These are phyloP conservation scores for Sorex araneus DNA, from an alignment of 2,113 vertebrate genomes.

Conservation along the genomic window DNA sequence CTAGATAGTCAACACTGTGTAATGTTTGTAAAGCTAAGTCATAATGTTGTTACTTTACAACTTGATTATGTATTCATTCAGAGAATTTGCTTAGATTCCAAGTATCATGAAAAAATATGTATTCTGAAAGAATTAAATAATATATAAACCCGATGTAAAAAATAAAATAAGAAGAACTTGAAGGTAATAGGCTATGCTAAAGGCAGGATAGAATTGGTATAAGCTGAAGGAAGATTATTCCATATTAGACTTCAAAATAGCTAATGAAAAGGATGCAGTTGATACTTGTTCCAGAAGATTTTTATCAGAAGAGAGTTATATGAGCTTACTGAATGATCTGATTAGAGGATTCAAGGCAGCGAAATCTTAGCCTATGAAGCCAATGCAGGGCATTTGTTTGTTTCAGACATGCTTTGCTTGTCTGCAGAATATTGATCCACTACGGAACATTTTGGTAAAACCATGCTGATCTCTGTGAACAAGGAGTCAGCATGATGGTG, in stretches of 20 bases:
- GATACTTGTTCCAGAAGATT: neutral
- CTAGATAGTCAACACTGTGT: neutral
- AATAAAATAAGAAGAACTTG: neutral
- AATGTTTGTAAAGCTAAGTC: too few species aligned
- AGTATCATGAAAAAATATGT: too few species aligned
- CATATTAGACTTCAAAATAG: neutral
- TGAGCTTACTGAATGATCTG: neutral
- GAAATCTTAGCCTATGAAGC: neutral
- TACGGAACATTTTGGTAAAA: neutral
- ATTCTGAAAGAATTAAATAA: neutral
- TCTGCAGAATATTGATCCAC: slow-evolving; percentile 41
- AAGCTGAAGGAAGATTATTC: slow-evolving; percentile 12
- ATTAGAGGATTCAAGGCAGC: neutral
- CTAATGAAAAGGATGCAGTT: slow-evolving; percentile 35
- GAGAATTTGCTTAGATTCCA: neutral
- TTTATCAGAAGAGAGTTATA: neutral
- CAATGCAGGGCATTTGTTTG: too few species aligned
- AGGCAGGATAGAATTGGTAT: neutral
- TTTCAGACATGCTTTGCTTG: slow-evolving; percentile 51
- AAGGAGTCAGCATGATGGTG: neutral
- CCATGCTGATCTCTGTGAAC: slow-evolving; percentile 43
- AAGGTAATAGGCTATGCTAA: neutral
- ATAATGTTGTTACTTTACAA: too few species aligned
- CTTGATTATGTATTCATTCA: neutral
- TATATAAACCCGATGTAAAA: neutral